A percentile compares a stretch with the other conserved stretches of the same genome.
These are phyloP conservation scores for Bradypodion pumilum DNA, from an alignment of 2,797 vertebrate genomes.

Conservation along the genomic window DNA sequence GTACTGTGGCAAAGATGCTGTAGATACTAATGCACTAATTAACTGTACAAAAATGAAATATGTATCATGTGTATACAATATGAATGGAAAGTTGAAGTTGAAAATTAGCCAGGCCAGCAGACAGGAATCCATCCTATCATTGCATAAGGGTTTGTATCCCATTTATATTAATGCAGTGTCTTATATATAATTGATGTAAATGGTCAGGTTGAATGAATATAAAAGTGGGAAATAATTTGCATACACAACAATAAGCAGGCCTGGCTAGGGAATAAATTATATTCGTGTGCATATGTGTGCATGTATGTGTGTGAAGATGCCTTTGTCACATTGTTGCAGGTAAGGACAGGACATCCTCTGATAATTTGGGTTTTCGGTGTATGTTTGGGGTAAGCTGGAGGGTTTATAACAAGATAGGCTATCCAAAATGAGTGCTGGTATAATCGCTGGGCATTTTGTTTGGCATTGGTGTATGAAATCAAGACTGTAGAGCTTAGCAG, in stretches of 20 bases:
- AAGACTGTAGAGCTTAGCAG: neutral
- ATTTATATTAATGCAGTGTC: neutral
- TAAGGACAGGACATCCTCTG: neutral
- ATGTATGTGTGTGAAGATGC: neutral
- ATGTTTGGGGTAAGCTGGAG: neutral
- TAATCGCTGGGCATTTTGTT: neutral
- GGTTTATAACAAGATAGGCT: neutral
- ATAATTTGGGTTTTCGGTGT: neutral
- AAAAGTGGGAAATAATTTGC: neutral
- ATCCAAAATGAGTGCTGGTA: neutral
- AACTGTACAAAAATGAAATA: neutral
- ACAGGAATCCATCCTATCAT: neutral
- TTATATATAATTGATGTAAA: neutral
- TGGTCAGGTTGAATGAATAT: neutral
- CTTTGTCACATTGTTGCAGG: neutral
- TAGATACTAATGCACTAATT: neutral
- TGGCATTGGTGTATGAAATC: neutral
- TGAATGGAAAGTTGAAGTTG: neutral
- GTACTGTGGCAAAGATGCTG: neutral
- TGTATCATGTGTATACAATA: neutral
- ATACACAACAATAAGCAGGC: neutral
- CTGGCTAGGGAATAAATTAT: neutral
- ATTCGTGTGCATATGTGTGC: neutral
- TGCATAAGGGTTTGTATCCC: neutral
- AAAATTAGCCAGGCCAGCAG: neutral